Evolutionary conservation across 2,888 invertebrate genomes (phyloP).

Genomic region (Lasioglossum calceatum): DNA sequence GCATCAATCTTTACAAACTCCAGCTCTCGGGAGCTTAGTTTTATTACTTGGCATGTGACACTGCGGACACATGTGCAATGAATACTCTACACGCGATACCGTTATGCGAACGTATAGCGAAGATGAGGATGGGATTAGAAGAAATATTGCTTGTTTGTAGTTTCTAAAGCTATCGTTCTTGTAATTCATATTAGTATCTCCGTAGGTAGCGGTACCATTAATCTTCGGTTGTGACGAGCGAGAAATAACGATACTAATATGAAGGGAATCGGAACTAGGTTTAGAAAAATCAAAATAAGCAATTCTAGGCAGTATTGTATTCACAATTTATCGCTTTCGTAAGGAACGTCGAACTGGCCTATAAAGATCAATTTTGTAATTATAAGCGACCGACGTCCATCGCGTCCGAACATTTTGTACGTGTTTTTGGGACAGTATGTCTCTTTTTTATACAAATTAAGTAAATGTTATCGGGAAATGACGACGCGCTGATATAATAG

Average conservation of each 20-base stretch:
- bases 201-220: not conserved
- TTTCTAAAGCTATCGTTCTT: not conserved
- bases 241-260: conserved; percentile 17
- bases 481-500: not conserved
- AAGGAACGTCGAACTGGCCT: conserved; percentile 1
- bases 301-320: not conserved
- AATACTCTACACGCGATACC: not conserved
- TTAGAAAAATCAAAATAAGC: not conserved
- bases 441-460: not conserved
- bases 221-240: not conserved
- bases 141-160: conserved; percentile 5
- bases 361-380: not conserved
- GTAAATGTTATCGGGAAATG: not conserved
- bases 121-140: not conserved
- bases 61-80: not conserved
- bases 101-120: not conserved
- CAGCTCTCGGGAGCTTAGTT: conserved; percentile 12
- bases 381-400: conserved; percentile 1
- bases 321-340: not conserved
- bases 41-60: conserved; percentile 2
- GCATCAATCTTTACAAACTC: conserved; percentile 6
- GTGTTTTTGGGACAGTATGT: conserved; percentile 1
- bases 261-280: not conserved
- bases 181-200: conserved; percentile 4
- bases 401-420: conserved; percentile 1